Evolutionary conservation across 2,888 invertebrate genomes (phyloP), one percentile per base, ranked within the genome.

Genomic region (Troilus luridus): DNA sequence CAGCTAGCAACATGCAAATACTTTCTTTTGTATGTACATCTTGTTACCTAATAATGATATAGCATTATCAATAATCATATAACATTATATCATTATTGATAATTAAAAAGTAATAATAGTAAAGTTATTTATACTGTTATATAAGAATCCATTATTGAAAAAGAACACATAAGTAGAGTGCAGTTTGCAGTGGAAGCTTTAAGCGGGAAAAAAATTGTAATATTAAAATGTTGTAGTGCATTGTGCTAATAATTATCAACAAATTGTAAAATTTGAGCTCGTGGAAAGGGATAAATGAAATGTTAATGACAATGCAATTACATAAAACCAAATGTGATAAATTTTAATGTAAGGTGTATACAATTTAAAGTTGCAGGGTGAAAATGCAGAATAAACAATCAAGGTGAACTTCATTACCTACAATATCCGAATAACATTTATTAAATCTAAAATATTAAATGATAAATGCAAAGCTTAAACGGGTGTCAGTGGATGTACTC

Each of bases 121-220:
- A 67, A 67, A 89, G 89, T 62, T 89, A 67, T 62, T 64, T 89
- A 67, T 27, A 89, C 19, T 41, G 54, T 21, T 77, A 27, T 41
- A n/a, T 81, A 56, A 81, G 56, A 72, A 56, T 77, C 19, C 59
- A 72, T 81, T n/a, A 58, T 54, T 67, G 19, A 19, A 24, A 90
- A 59, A 54, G 60, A 81, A 90, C 56, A 56, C 54, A 77, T 72
- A 59, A 90, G 77, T 58, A 90, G 60, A 90, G 90, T 90, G 90
- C 90, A 88, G 14, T 89, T 90, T 92, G 92, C 92, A 88, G 92
- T 92, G 92, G 60, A 92, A 92, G 92, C 92, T 62, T 81, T 91
- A 91, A 91, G 91, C 91, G 88, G 91, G 91, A 90, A 24, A 58
- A 67, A 60, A 62, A 54, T 88, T 91, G 60, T 41, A 91, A 91